Evolutionary conservation across 2,797 vertebrate genomes (phyloP), one percentile per base, ranked within the genome.

Genomic region (Pogoniulus pusillus): DNA sequence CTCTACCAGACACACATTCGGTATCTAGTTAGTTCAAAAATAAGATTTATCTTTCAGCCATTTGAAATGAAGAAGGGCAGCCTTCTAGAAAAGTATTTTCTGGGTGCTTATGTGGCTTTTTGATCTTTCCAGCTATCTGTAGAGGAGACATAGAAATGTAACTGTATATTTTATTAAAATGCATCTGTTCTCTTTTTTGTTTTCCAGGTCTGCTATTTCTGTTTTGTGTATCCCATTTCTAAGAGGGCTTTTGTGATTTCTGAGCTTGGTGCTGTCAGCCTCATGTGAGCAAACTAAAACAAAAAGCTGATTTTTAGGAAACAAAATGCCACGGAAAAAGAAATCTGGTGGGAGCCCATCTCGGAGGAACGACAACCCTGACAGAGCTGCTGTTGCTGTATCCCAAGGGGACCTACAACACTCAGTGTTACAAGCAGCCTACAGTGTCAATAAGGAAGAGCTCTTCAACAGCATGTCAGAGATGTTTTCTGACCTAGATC

Each of bases 401-500:
- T 87, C 32, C 72, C 95, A 80, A 5, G 80, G 90, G 58, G 49
- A 91, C 63, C 86, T 82, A 49, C 59, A 26, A 45, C 79, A 22
- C 43, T 80, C n/a, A 41, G 9, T 92, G 79, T 93, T 89, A 75
- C 95, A 96, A 82, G 74, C 73, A 77, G 71, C 82, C 65, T 82
- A 68, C 29, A 88, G 88, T 91, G 92, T 97, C 83, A 96, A 66
- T 83, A 98, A 98, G 88, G 98, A 99, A 85, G 96, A 96, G 13
- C 97, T 99, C 86, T 94, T 98, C 83, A 97, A 94, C 92, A 97
- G 85, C 93, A 98, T 99, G 98, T 98, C 98, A 95, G 99, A 99
- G 96, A 98, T 99, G 98, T 99, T 99, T 96, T 98, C 98, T 64
- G 98, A 98, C 82, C 95, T 99, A 96, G 99, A 99, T 93, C 98